Evolutionary conservation across 2,888 invertebrate genomes (phyloP), one percentile per base, ranked within the genome.

Genomic region (Stenchaetothrips biformis): DNA sequence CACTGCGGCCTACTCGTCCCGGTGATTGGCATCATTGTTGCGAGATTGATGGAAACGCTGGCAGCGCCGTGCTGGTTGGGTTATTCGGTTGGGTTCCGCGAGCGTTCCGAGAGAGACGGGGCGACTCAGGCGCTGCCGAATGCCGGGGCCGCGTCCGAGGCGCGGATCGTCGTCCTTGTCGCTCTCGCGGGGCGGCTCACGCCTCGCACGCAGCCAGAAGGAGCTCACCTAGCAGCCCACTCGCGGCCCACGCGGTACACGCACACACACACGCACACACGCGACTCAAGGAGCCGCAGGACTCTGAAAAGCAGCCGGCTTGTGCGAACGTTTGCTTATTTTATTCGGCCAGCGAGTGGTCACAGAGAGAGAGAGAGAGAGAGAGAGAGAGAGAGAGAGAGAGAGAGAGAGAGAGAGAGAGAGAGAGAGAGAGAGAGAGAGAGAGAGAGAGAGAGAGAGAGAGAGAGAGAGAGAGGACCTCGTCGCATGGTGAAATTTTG

Each of bases 201-300:
- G 53, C 53, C 53, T 9, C 67, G 67, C 11, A 74, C 67, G 67
- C 67, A 74, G 67, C 67, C 67, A 11, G 4, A 21, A 11, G 67
- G 25, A 74, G 67, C 67, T 74, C 67, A 74, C 67, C 67, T 74
- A 74, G 67, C 67, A 74, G 67, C 67, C 67, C 67, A 74, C 67
- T 25, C 67, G 37, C 21, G 25, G 67, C 67, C 67, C 67, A 74
- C 59, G 59, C 59, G 59, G 18, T 37, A 37, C 59, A 59, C 67
- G 67, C 67, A 74, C 25, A 74, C 67, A 21, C 67, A 25, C 67
- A 74, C 25, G 11, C 67, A 74, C 67, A 25, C 25, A 21, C 67
- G 16, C 25, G 25, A 59, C 16, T 13, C 59, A 59, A 18, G 59
- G 59, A 59, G 59, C 59, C 59, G 13, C 18, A 13, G 59, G 18